phyloP scores from a whole-genome alignment of 1,140 invertebrate genomes.

The Tribolium castaneum region DNA sequence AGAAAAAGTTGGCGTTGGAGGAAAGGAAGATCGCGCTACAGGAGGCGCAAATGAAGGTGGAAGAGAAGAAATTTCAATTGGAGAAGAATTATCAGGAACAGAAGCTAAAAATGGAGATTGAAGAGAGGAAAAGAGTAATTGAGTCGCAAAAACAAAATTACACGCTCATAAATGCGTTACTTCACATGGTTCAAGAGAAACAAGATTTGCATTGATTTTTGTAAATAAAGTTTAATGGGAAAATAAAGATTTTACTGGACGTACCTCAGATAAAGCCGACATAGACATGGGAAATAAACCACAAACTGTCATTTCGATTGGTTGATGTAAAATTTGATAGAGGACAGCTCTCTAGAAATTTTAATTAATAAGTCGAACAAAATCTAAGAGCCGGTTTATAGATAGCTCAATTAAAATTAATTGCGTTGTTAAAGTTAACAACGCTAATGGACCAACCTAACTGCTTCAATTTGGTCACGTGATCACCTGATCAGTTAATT shows the following conservation, averaged over 20 bases:
- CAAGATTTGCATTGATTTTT: background rate
- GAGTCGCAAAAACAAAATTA: constrained; percentile 11
- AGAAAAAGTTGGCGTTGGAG: background rate
- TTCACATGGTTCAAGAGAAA: background rate
- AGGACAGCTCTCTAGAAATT: constrained; percentile 38
- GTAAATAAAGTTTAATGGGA: background rate
- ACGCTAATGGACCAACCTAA: too few species aligned
- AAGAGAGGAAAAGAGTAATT: background rate
- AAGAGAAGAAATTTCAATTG: background rate
- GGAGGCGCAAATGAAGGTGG: background rate
- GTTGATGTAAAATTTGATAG: constrained; percentile 39
- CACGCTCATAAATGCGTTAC: background rate
- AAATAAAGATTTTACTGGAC: background rate
- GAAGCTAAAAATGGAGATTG: background rate
- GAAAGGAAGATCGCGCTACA: background rate
- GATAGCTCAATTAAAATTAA: too few species aligned
- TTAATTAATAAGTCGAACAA: too few species aligned
- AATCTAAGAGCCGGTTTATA: too few species aligned
- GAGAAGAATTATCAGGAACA: background rate
- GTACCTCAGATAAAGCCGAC: constrained; percentile 35
- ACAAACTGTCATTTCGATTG: constrained; percentile 32
- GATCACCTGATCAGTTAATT: too few species aligned
- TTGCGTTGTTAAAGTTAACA: too few species aligned
- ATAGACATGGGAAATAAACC: constrained; percentile 45
- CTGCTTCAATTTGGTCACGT: too few species aligned